Evolutionary conservation across 2,888 invertebrate species (phyloP), one percentile per base, ranked within the genome.

Genomic region (Acleris literana): DNA sequence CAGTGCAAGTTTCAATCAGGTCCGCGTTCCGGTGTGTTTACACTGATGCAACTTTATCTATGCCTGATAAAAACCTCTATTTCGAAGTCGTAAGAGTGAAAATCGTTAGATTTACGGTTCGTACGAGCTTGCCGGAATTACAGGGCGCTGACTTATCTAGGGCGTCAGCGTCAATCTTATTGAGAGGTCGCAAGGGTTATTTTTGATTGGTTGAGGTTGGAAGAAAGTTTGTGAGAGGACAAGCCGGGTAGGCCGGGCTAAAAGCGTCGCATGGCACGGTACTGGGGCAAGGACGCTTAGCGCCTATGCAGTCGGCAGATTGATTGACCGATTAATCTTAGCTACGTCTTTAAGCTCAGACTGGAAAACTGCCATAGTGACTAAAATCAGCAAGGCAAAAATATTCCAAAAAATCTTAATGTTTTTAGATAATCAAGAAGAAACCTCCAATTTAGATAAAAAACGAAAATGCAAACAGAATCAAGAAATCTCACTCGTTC

Each of bases 211-310:
- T 77, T 74, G 76, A 71, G 72, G 74, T 70, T 70, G 70, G 76
- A 83, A 84, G 86, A 86, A 87, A 88, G 87, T 87, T 80, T 79
- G 85, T 76, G 73, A 74, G 76, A 72, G 71, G 71, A 72, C 78
- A 79, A 79, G 86, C 83, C 85, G 83, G 87, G 84, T 84, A 84
- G 84, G 83, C 79, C 81, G 80, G 73, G 81, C 90, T 92, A 92
- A 88, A 89, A 82, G 79, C 83, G 90, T 87, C 82, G 78, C 84
- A 79, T 89, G 89, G 88, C 87, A 84, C 88, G 82, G 81, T 85
- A 91, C 85, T 90, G 85, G 91, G 90, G 86, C 91, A 92, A 92
- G 91, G 91, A 88, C 91, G 88, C 82, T 69, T 77, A 84, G 86
- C 85, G 85, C 85, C 87, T 80, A 87, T 88, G 88, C 88, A 87